These are phyloP conservation scores for Watsonalla binaria DNA, from an alignment of 2,888 invertebrate species.

Conservation along the genomic window DNA sequence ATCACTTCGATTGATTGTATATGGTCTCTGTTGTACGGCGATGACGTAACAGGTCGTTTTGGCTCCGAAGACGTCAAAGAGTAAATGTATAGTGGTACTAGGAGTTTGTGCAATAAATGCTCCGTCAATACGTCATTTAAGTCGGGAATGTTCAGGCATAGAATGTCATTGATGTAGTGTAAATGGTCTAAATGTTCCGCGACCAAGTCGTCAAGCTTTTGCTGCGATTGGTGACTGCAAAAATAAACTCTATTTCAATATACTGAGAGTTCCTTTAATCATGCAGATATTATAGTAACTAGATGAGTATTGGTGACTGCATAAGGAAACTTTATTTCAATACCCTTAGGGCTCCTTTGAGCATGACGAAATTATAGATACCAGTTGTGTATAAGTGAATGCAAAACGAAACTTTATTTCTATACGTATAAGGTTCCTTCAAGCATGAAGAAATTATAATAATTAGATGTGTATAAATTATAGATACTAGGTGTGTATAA, in stretches of 20 bases:
- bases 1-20: conserved; percentile 79
- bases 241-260: conserved; percentile 12
- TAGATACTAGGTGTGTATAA: conserved; percentile 25
- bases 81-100: conserved; percentile 96
- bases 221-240: conserved; percentile 92
- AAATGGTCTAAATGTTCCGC: conserved; percentile 98
- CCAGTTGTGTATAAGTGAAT: too few relatives aligned
- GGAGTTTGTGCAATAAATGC: conserved; percentile 93
- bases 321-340: conserved; percentile 31
- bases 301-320: conserved; percentile 68
- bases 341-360: neutral
- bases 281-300: neutral
- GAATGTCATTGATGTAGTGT: conserved; percentile 97
- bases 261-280: neutral
- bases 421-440: conserved; percentile 1
- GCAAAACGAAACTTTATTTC: conserved; percentile 37
- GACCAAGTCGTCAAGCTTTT: conserved; percentile 93
- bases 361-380: neutral
- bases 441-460: neutral
- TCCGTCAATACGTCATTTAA: conserved; percentile 96
- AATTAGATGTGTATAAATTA: too few relatives aligned
- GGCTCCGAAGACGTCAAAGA: conserved; percentile 82
- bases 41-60: conserved; percentile 41
- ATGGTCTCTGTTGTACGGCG: conserved; percentile 65
- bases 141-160: conserved; percentile 93